A percentile compares a stretch with the other conserved stretches of the same genome.
These are phyloP conservation scores for Penaeus indicus DNA, from an alignment of 1,140 invertebrate species.

Conservation along the genomic window DNA sequence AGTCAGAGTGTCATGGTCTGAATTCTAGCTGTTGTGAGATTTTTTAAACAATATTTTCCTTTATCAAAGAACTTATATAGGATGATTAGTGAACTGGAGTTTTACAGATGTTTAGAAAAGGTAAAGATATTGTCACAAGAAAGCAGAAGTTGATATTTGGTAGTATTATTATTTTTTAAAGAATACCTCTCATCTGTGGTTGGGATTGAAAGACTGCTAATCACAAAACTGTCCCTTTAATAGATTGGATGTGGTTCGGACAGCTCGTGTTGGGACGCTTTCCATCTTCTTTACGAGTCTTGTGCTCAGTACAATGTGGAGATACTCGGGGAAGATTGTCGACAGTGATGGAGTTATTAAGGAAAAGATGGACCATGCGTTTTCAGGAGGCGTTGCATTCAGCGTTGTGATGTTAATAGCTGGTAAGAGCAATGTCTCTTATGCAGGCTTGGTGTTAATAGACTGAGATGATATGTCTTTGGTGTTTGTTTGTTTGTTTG, in stretches of 20 bases:
- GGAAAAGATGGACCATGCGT: slow-evolving; percentile 47
- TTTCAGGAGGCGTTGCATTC: slow-evolving; percentile 55
- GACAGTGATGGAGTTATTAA: neutral
- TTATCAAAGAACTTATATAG: neutral
- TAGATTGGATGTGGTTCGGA: slow-evolving; percentile 47
- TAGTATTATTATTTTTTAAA: too few species aligned
- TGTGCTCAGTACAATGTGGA: slow-evolving; percentile 40
- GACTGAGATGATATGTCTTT: too few species aligned
- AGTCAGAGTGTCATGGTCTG: too few species aligned
- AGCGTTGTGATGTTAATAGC: slow-evolving; percentile 52
- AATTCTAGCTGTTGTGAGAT: neutral
- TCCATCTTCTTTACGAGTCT: slow-evolving; percentile 31
- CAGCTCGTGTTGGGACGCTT: slow-evolving; percentile 47
- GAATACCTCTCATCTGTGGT: too few species aligned
- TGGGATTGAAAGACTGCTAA: too few species aligned
- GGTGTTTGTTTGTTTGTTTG: too few species aligned
- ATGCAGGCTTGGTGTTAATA: neutral
- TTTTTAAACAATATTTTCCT: neutral
- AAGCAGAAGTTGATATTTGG: too few species aligned
- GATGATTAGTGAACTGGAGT: too few species aligned
- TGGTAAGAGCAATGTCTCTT: slow-evolving; percentile 19
- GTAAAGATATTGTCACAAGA: too few species aligned
- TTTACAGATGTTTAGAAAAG: too few species aligned
- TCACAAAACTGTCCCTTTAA: neutral
- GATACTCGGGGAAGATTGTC: slow-evolving; percentile 20